These are phyloP conservation scores for Propithecus coquereli DNA, from an alignment of 2,113 vertebrate species.

Conservation along the genomic window DNA sequence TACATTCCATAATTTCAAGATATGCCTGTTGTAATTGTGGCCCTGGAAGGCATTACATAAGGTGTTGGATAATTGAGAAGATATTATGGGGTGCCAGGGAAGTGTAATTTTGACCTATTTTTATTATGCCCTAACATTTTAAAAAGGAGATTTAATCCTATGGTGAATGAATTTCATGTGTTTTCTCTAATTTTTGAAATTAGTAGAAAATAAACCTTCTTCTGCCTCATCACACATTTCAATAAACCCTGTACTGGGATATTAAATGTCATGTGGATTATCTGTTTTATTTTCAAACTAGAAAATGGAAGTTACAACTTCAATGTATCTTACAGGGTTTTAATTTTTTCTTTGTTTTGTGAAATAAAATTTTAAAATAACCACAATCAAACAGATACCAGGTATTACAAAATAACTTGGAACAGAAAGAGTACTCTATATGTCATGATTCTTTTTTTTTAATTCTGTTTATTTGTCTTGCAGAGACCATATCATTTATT, in stretches of 20 bases:
- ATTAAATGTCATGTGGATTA: not conserved
- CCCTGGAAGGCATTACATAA: not conserved
- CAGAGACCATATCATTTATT: conserved; percentile 22
- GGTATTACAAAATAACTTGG: not conserved
- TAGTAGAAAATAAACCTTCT: not conserved
- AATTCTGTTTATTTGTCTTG: conserved; percentile 2
- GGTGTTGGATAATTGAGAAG: not conserved
- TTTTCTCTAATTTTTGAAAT: not conserved
- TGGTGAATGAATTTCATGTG: not conserved
- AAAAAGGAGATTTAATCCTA: not conserved
- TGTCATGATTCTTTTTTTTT: not conserved
- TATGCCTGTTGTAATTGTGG: not conserved
- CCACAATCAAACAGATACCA: not conserved
- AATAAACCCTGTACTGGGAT: not conserved
- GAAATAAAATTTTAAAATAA: not conserved
- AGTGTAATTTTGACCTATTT: not conserved
- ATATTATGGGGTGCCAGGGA: not conserved
- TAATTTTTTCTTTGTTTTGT: not conserved
- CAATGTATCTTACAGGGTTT: not conserved
- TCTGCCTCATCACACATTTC: not conserved
- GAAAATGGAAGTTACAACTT: not conserved
- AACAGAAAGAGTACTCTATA: not conserved
- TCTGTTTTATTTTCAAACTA: not conserved
- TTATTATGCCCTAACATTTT: not conserved
- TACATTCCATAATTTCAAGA: not conserved